Percentiles rank a stretch among this genome's conserved stretches.
Conservation (phyloP, 2,888 invertebrate species). For the Pseudococcus jackbeardsleyi region DNA sequence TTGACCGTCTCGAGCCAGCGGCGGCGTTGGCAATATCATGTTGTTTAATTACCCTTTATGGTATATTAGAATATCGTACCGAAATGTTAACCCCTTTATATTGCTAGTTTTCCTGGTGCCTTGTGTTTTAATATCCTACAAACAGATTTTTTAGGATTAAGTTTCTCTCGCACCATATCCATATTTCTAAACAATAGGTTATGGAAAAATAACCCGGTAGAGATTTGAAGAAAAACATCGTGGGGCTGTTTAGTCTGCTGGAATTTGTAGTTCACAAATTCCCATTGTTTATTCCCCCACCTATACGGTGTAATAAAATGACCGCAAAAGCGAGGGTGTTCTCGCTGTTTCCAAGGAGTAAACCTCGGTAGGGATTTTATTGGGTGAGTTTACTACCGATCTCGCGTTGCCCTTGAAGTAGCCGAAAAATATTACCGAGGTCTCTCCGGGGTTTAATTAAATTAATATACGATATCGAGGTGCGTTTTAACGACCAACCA, state of each 20-base stretch:
- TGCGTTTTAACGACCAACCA: conserved; percentile 11
- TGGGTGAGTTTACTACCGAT: neutral
- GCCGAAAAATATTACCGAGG: conserved; percentile 18
- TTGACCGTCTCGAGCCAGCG: too few relatives aligned
- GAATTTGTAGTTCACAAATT: conserved; percentile 26
- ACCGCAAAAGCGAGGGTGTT: conserved; percentile 36
- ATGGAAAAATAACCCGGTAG: neutral
- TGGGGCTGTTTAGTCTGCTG: neutral
- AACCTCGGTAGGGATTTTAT: neutral
- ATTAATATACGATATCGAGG: conserved; percentile 39
- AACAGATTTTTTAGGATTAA: conserved; percentile 50
- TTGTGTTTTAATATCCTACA: neutral
- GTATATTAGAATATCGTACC: too few relatives aligned
- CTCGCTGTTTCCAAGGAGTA: neutral
- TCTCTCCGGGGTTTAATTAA: conserved; percentile 4
- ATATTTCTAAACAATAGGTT: too few relatives aligned
- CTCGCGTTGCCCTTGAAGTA: neutral
- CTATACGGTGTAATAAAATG: conserved; percentile 12
- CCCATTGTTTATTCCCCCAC: conserved; percentile 31
- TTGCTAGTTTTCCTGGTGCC: too few relatives aligned
- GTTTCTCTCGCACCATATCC: neutral
- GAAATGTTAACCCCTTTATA: too few relatives aligned
- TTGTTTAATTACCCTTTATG: too few relatives aligned
- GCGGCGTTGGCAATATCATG: too few relatives aligned
- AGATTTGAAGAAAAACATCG: neutral